Percentiles rank a stretch among this genome's conserved stretches.
Evolutionary conservation across 2,113 vertebrate genomes (phyloP).

Genomic region (Notarius quadriscutis): DNA sequence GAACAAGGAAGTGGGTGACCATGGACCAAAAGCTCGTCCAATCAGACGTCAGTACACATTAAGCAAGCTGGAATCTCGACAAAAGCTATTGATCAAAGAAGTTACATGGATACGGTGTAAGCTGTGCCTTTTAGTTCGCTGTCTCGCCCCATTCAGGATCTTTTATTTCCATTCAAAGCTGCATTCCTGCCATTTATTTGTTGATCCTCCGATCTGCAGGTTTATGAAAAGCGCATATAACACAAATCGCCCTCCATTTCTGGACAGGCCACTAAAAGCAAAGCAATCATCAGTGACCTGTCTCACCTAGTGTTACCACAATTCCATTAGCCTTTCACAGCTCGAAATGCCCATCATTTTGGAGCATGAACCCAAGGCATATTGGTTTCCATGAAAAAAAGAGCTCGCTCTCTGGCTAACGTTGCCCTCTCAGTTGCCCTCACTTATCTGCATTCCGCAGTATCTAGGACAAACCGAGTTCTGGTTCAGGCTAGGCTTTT

Average conservation of each 20-base stretch:
- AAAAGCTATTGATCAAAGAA: slow-evolving; percentile 43
- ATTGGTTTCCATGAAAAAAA: neutral
- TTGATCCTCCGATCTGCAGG: slow-evolving; percentile 11
- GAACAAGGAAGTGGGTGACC: neutral
- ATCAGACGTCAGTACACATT: slow-evolving; percentile 29
- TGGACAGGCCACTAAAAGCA: slow-evolving; percentile 36
- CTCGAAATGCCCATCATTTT: slow-evolving; percentile 28
- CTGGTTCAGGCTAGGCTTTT: slow-evolving; percentile 21
- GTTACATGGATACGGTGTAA: slow-evolving; percentile 6
- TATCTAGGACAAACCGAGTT: slow-evolving; percentile 4
- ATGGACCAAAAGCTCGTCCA: slow-evolving; percentile 6
- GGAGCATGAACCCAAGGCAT: neutral
- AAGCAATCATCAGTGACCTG: slow-evolving; percentile 36
- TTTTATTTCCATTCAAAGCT: slow-evolving; percentile 34
- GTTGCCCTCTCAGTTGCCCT: neutral
- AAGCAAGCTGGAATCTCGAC: slow-evolving; percentile 22
- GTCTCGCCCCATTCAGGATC: slow-evolving; percentile 15
- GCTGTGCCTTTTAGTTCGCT: slow-evolving; percentile 23
- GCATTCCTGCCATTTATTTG: slow-evolving; percentile 4
- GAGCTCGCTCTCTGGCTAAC: neutral
- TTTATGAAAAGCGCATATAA: slow-evolving; percentile 8
- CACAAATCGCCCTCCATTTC: slow-evolving; percentile 34
- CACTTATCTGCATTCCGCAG: neutral
- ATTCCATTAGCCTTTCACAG: slow-evolving; percentile 42
- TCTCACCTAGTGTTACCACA: slow-evolving; percentile 37